Evolutionary conservation across 2,113 vertebrate genomes (phyloP).

Genomic region (Barnardius zonarius): DNA sequence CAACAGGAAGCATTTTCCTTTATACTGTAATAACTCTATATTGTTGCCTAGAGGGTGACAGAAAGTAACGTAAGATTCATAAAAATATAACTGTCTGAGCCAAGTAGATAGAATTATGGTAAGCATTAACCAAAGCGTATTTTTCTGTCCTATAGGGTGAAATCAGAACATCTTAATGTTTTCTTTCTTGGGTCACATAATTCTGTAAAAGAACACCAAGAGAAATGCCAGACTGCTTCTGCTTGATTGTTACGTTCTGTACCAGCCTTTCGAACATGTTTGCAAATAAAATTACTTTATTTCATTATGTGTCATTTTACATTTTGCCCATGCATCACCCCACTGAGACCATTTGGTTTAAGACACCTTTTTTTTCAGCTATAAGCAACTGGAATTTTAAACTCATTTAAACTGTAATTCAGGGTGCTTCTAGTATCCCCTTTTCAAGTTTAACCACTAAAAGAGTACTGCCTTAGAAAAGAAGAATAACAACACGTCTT

Average conservation of each 20-base stretch:
- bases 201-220: conserved; percentile 48
- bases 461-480: not conserved
- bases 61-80: conserved; percentile 70
- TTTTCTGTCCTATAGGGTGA: conserved; percentile 62
- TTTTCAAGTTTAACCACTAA: conserved; percentile 1
- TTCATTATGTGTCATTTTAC: conserved; percentile 58
- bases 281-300: conserved; percentile 62
- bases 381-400: conserved; percentile 29
- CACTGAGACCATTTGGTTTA: conserved; percentile 39
- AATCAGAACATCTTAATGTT: conserved; percentile 68
- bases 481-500: not conserved
- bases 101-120: conserved; percentile 69
- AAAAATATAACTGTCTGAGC: conserved; percentile 68
- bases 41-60: conserved; percentile 73
- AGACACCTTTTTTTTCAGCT: not conserved
- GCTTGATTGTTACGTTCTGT: conserved; percentile 12
- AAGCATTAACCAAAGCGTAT: conserved; percentile 58
- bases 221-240: conserved; percentile 34
- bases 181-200: conserved; percentile 63
- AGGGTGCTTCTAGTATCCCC: not conserved
- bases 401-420: conserved; percentile 10
- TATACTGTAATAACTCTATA: conserved; percentile 69
- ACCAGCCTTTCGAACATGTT: conserved; percentile 33
- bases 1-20: conserved; percentile 67
- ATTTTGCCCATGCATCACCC: conserved; percentile 39